Percentiles rank a stretch among this genome's conserved stretches.
These are phyloP conservation scores for Natrix natrix DNA, from an alignment of 2,797 vertebrate genomes.

Conservation along the genomic window DNA sequence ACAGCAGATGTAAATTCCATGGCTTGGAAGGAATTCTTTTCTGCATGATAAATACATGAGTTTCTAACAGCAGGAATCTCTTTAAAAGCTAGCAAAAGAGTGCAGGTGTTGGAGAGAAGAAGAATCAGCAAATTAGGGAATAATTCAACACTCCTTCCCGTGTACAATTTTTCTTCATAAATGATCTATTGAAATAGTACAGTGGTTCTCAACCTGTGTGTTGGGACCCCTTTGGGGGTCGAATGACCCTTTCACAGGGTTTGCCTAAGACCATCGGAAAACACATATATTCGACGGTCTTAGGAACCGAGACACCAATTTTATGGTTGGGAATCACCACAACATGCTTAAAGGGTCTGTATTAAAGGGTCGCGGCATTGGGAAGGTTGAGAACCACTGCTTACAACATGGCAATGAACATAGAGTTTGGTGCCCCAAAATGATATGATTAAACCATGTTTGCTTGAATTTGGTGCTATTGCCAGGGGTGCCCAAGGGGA, in stretches of 20 bases:
- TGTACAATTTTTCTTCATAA: neutral
- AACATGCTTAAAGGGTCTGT: too few species aligned
- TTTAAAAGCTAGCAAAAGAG: neutral
- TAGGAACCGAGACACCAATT: too few species aligned
- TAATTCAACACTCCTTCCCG: neutral
- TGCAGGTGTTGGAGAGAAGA: neutral
- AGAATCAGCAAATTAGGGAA: neutral
- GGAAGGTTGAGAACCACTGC: too few species aligned
- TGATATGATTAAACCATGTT: neutral
- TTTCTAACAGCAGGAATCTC: neutral
- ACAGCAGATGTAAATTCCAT: neutral
- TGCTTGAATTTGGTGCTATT: neutral
- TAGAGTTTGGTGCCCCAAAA: neutral
- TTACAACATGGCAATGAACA: neutral
- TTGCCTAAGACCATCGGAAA: too few species aligned
- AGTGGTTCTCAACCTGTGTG: too few species aligned
- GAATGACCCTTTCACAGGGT: too few species aligned
- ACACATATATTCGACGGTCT: too few species aligned
- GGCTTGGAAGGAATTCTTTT: neutral
- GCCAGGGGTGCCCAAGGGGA: neutral
- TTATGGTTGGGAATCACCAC: too few species aligned
- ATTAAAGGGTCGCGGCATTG: too few species aligned
- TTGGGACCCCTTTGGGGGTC: too few species aligned
- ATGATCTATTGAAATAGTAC: neutral
- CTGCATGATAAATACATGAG: neutral